These are phyloP conservation scores for Macrostomum lignano DNA, from an alignment of 1,140 invertebrate genomes.

Conservation along the genomic window DNA sequence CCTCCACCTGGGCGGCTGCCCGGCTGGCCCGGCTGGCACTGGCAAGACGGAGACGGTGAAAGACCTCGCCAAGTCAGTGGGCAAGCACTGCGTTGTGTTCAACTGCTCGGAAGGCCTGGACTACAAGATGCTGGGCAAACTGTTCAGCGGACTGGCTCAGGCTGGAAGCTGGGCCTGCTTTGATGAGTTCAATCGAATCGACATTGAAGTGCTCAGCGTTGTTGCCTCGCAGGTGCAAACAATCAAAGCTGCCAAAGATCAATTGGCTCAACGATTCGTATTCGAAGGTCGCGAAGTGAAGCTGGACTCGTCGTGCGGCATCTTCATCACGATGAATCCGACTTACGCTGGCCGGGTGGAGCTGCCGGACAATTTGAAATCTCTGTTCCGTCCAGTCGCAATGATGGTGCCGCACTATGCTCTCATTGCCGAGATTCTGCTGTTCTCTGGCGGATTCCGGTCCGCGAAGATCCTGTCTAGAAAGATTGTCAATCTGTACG, in stretches of 20 bases:
- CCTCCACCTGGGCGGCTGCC: conserved; percentile 38
- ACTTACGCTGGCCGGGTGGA: conserved; percentile 40
- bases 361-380: conserved; percentile 28
- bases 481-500: conserved; percentile 64
- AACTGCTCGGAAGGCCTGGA: conserved; percentile 11
- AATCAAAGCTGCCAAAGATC: conserved; percentile 22
- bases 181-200: conserved; percentile 62
- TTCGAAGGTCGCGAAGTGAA: conserved; percentile 27
- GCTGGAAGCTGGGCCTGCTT: conserved; percentile 65
- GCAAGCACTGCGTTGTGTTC: conserved; percentile 23
- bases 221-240: conserved; percentile 26
- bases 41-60: conserved; percentile 33
- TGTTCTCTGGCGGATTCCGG: conserved; percentile 64
- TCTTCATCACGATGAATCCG: conserved; percentile 36
- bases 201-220: conserved; percentile 57
- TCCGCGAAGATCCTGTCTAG: conserved; percentile 46
- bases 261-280: conserved; percentile 13
- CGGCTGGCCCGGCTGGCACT: conserved; percentile 24
- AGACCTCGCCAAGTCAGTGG: conserved; percentile 59
- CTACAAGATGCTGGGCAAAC: conserved; percentile 27
- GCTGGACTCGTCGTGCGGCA: conserved; percentile 19
- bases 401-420: conserved; percentile 78
- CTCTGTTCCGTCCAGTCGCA: conserved; percentile 50
- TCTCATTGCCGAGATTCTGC: conserved; percentile 57
- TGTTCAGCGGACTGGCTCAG: conserved; percentile 52